A percentile compares a stretch with the other conserved stretches of the same genome.
Conservation (phyloP, 2,888 invertebrate species). For the Polyploca ridens region DNA sequence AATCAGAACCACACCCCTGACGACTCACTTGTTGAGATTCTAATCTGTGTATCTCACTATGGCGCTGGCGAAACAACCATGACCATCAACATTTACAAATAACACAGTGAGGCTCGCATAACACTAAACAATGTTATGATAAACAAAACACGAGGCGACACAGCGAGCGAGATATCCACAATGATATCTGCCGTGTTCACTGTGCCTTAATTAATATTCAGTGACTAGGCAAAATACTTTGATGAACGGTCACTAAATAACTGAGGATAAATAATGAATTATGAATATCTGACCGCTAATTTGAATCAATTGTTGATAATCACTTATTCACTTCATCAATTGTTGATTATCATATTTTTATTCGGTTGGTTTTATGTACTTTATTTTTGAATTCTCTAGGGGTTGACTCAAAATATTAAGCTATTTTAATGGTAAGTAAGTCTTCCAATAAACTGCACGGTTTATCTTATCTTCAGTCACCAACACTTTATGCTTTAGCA, state of each 20-base stretch:
- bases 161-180: conserved; percentile 35
- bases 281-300: conserved; percentile 55
- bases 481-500: neutral
- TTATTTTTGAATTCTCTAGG: too few species aligned
- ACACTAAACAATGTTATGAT: conserved; percentile 68
- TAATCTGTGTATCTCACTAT: conserved; percentile 70
- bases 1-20: conserved; percentile 74
- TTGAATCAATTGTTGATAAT: conserved; percentile 53
- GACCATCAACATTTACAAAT: conserved; percentile 65
- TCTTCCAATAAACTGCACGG: neutral
- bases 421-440: too few species aligned
- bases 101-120: conserved; percentile 56
- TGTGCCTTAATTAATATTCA: conserved; percentile 76
- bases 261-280: conserved; percentile 37
- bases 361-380: too few species aligned
- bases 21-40: conserved; percentile 67
- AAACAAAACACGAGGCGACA: conserved; percentile 59
- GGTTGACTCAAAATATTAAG: too few species aligned
- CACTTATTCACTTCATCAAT: conserved; percentile 26
- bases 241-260: conserved; percentile 38
- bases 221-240: conserved; percentile 65
- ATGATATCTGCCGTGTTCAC: conserved; percentile 47
- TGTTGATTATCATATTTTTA: neutral
- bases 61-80: conserved; percentile 67
- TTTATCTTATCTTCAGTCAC: neutral